Base-by-base conservation (phyloP, 2,797 vertebrate genomes). In the Syngnathus acus region DNA sequence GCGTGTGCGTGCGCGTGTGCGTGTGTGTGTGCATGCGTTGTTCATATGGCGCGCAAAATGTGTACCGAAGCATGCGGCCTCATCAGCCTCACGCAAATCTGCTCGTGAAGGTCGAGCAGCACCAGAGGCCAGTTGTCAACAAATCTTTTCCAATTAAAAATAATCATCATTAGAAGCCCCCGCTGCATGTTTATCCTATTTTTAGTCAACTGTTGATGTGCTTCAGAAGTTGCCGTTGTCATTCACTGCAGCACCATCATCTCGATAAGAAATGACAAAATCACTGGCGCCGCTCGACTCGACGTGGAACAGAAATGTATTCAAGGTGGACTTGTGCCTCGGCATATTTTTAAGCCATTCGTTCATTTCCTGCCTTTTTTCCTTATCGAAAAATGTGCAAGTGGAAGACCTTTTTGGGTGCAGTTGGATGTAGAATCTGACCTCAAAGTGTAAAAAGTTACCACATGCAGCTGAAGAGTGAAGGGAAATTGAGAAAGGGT, bases 101-200 rank as follows among this genome's bases (percentile, higher is more conserved):
- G 75, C 65, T 55, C 70, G 78, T 71, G 81, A 87, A 88, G 83
- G 83, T 85, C 76, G 64, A 69, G 78, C 72, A 81, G 68, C 78
- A 82, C 82, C 80, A 82, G 77, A 78, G 82, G 85, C 80, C 68
- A 19, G 67, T 63, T 78, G 81, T 83, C 85, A 84, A 78, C 75
- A 75, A 66, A 78, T 78, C 81, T 66, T 68, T 67, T 73, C 72
- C 69, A 74, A 84, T 87, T 81, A 78, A 74, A 73, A 37, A 69
- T 45, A 55, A 72, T 62, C 69, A 48, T 77, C 67, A 76, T 84
- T 74, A 71, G 55, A 73, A 57, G 62, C 68, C 67, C 67, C 10
- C 57, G 66, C 68, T 81, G 77, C 73, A 81, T 64, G 69, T 39
- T 43, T 8, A 9, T 68, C 66, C 67, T 78, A 71, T 73, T 79